Evolutionary conservation across 2,888 invertebrate genomes (phyloP), one percentile per base, ranked within the genome.

Genomic region (Ceraclea dissimilis): DNA sequence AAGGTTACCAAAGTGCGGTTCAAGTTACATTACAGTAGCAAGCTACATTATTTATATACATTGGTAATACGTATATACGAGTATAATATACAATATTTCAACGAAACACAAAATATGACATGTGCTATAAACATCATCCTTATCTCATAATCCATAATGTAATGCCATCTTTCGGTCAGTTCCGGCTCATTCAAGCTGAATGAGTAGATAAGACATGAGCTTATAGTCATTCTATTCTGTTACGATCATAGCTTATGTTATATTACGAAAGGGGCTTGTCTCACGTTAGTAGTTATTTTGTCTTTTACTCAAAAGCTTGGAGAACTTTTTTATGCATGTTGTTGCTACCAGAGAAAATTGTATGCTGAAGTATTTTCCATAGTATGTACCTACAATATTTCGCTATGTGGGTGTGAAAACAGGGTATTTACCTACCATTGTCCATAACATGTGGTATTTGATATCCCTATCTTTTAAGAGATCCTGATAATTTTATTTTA

Each of bases 141-240:
- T 61, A 61, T 61, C 61, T 51, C 20, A 51, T 55, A 43, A 55
- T 51, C 39, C 20, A 51, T 55, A 43, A 55, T 51, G 46, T 59
- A 61, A 54, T 56, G 59, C 60, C 60, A 60, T 62, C 60, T 62
- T 52, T 57, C 58, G 62, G 62, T 62, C 62, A 62, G 62, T 60
- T 54, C 56, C 54, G 59, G 60, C 56, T 58, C 62, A 62, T 49
- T 52, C 62, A 58, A 58, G 51, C 57, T 60, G 62, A 62, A 62
- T 60, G 62, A 58, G 51, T 21, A 54, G 62, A 62, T 62, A 62
- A 62, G 62, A 46, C 46, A 46, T 11, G 34, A 11, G n/a, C n/a
- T 33, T 2, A 10, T 11, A 31, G 8, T 31, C 31, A 31, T 6
- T 31, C 11, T 11, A 8, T 11, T 31, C 31, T 31, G 31, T 31